Evolutionary conservation across 2,113 vertebrate genomes (phyloP), one percentile per base, ranked within the genome.

Genomic region (Fukomys damarensis): DNA sequence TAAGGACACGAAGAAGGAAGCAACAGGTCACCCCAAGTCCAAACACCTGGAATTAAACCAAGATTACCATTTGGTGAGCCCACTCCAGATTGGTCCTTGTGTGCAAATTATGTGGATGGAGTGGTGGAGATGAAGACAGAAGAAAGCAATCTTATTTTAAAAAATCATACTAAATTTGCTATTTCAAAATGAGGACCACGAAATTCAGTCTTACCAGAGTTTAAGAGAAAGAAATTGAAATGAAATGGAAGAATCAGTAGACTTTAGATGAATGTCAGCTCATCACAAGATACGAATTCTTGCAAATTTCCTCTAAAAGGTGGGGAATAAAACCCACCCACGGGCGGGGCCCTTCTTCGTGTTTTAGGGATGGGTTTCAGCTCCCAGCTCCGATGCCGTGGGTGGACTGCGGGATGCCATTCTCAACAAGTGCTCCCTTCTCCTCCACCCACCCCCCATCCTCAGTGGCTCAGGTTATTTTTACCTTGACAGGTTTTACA

Each of bases 401-500:
- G 61, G 52, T 19, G 93, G 77, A 66, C 52, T 74, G 66, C 85
- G 9, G 19, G 35, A 59, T 74, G 79, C 72, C 82, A 89, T 92
- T 84, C 70, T 84, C 54, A 82, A 35, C 74, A 41, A 61, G 35
- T 26, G 30, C 6, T 13, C 52, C 65, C 17, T 35, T 61, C 35
- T 81, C 76, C 68, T 56, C 92, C 89, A 26, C 82, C 92, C 49
- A 28, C 82, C 20, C 87, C 61, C 85, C 61, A 41, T 61, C 83
- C 93, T 94, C 58, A 43, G 46, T n/a, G 70, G 86, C 84, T 89
- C 56, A 59, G 76, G 95, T 93, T 94, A 81, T 79, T 86, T 95
- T 77, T 17, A 43, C 92, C 83, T 58, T 85, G 97, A 95, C 96
- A 95, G 96, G 95, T 95, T 95, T 89, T 84, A 72, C 91, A 83